Percentiles rank a stretch among this genome's conserved stretches.
Evolutionary conservation across 2,797 vertebrate genomes (phyloP).

Genomic region (Danionella dracula): DNA sequence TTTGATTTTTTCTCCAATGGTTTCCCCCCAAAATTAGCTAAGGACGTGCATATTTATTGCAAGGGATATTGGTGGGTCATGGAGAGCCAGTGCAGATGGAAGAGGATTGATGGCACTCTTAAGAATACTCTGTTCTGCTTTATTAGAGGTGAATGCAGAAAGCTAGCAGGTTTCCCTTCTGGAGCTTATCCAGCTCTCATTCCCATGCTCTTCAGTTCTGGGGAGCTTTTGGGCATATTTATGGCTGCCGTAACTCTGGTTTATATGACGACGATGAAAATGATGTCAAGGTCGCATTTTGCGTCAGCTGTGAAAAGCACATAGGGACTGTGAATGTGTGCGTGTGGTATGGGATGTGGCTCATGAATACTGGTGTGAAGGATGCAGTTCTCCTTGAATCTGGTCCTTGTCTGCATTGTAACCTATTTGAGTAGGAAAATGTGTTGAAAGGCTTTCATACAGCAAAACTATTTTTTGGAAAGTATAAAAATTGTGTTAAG

Average conservation of each 20-base stretch:
- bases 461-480: not conserved
- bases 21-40: too few relatives aligned
- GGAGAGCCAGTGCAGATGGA: not conserved
- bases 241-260: conserved; percentile 32
- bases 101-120: conserved; percentile 18
- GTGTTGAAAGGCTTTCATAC: not conserved
- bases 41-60: not conserved
- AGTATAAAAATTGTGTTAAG: not conserved
- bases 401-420: conserved; percentile 17
- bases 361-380: conserved; percentile 26
- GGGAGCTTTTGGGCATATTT: conserved; percentile 23
- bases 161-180: conserved; percentile 3
- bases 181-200: not conserved
- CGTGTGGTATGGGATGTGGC: conserved; percentile 29
- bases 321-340: conserved; percentile 22
- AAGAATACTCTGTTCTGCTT: conserved; percentile 1
- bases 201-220: conserved; percentile 5
- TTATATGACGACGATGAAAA: conserved; percentile 37
- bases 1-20: too few relatives aligned
- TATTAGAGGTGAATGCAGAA: conserved; percentile 6
- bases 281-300: conserved; percentile 40
- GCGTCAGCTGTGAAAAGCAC: conserved; percentile 32
- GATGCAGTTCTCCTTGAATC: conserved; percentile 32
- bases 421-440: not conserved
- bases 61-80: not conserved